Base-by-base conservation (phyloP, 2,888 invertebrate genomes). In the Melanophora roralis region DNA sequence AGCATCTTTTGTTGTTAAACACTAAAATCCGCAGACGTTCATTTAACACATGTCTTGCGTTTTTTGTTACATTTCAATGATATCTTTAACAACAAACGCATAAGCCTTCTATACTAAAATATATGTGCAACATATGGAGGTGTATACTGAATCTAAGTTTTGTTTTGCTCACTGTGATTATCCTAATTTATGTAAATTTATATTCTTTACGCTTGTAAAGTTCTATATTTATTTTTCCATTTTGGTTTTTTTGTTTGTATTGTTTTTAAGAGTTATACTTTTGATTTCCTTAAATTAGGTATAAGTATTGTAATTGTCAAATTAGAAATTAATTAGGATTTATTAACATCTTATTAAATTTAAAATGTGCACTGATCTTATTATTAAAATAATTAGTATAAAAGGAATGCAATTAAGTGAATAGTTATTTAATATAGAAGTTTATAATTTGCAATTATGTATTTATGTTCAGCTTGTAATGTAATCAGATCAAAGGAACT, bases 1-100 rank as follows among this genome's bases (percentile, higher is more conserved):
- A 68, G 67, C 57, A 59, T 40, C 14, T 76, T 72, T 51, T 73
- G 76, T 69, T 80, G 57, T 80, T 76, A 55, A 72, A 68, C 73
- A 76, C 62, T 55, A 55, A 38, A 62, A 68, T 69, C 57, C 51
- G 43, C 43, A 67, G 62, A 80, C 71, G 62, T 62, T 45, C 49
- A 68, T 67, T 67, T 75, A 67, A 55, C 43, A 80, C 68, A 68
- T 62, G 60, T 71, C 40, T 59, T 69, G 55, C 40, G 23, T 65
- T 38, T 21, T 21, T 27, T 27, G 27, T 11, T 11, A n/a, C n/a
- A n/a, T n/a, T n/a, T n/a, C n/a, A n/a, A n/a, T n/a, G n/a, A n/a
- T n/a, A n/a, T n/a, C n/a, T n/a, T n/a, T n/a, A n/a, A n/a, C n/a
- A n/a, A n/a, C n/a, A n/a, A n/a, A n/a, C n/a, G n/a, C n/a, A n/a